A percentile compares a stretch with the other conserved stretches of the same genome.
Conservation (phyloP, 1,140 invertebrate genomes). For the Mizuhopecten yessoensis region DNA sequence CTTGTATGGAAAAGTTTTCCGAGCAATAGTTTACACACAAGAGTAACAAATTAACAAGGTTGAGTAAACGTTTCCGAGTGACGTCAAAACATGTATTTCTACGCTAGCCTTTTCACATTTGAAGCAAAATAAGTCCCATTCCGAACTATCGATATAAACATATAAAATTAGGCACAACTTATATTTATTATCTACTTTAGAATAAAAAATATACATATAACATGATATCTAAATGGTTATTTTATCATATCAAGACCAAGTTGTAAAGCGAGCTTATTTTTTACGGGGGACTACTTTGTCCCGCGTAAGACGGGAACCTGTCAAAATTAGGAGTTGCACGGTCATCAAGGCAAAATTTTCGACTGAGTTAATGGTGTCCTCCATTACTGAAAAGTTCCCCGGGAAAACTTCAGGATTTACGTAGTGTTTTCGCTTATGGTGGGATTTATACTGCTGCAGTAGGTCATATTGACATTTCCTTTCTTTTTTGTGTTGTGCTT, state of each 20-base stretch:
- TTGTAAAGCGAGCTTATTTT: not conserved
- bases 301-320: slow-evolving; percentile 68
- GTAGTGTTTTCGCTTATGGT: slow-evolving; percentile 72
- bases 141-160: not conserved
- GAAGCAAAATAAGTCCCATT: not conserved
- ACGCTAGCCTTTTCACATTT: slow-evolving; percentile 4
- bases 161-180: not conserved
- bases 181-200: not conserved
- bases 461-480: slow-evolving; percentile 59
- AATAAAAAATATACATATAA: not conserved
- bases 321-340: slow-evolving; percentile 64
- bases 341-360: slow-evolving; percentile 71
- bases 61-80: slow-evolving; percentile 37
- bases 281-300: slow-evolving; percentile 68
- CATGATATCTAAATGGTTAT: not conserved
- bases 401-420: slow-evolving; percentile 77
- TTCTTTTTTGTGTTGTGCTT: slow-evolving; percentile 66
- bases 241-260: not conserved
- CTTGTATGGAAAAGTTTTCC: not conserved
- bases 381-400: slow-evolving; percentile 68
- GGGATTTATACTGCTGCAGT: slow-evolving; percentile 64
- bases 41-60: slow-evolving; percentile 26
- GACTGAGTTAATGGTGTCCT: slow-evolving; percentile 73
- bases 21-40: not conserved
- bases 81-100: slow-evolving; percentile 16